phyloP scores from a whole-genome alignment of 2,113 vertebrate species.

The Morone saxatilis region DNA sequence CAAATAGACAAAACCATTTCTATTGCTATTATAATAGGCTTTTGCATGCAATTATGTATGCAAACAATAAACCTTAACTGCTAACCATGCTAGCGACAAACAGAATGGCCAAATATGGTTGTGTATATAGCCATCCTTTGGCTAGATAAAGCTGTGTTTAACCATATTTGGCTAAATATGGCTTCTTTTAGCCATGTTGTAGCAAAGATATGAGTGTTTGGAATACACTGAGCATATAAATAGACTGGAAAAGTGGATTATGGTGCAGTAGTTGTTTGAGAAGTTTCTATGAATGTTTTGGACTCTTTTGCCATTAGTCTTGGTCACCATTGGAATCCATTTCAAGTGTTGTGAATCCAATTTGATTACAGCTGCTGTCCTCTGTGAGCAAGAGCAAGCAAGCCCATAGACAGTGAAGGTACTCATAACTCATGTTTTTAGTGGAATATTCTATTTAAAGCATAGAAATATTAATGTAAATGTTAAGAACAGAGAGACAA shows the following conservation, averaged over 20 bases:
- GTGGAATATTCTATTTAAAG: slow-evolving; percentile 4
- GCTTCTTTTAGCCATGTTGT: not conserved
- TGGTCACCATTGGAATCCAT: not conserved
- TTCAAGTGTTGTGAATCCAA: not conserved
- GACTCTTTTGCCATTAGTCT: not conserved
- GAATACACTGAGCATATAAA: not conserved
- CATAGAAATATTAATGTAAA: slow-evolving; percentile 2
- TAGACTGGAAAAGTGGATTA: not conserved
- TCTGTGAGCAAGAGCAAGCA: not conserved
- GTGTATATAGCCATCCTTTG: not conserved
- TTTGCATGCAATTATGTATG: not conserved
- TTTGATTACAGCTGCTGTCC: not conserved
- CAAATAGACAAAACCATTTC: too few species aligned
- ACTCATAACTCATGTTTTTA: not conserved
- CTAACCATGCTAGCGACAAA: not conserved
- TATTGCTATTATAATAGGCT: not conserved
- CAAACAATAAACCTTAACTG: not conserved
- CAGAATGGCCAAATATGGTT: not conserved
- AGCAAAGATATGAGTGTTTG: not conserved
- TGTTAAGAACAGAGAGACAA: not conserved
- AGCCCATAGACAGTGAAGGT: not conserved
- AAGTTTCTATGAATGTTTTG: not conserved
- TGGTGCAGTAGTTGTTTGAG: not conserved
- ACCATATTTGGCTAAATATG: not conserved
- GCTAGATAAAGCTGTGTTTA: not conserved